Base-by-base conservation (phyloP, 2,888 invertebrate genomes). In the Caenorhabditis sp. region DNA sequence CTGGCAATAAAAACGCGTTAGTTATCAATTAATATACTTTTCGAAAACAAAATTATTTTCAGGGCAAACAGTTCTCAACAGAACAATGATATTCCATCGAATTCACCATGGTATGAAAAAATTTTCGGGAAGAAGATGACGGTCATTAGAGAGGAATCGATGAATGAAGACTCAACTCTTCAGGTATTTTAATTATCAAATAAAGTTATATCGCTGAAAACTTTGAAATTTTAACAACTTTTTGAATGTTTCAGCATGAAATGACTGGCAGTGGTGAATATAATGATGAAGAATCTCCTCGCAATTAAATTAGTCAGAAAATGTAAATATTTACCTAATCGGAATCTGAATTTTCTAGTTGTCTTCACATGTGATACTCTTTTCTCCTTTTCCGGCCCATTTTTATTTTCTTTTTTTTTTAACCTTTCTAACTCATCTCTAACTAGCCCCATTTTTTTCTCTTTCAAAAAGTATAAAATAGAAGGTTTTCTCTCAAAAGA, bases 41-140 rank as follows among this genome's bases (percentile, higher is more conserved):
- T 2, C 10, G 19, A 19, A 5, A 10, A 23, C 31, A 24, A 31
- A 43, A 21, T 23, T 23, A n/a, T n/a, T 6, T 31, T 31, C 10
- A 31, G 31, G 31, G 10, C 31, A 31, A 31, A 31, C 31, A 10
- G 5, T 6, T 4, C 31, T 31, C 31, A 31, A 31, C 31, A 31
- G 10, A 31, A 31, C 31, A 31, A 31, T 31, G 31, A n/a, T 49
- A 19, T 24, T 37, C n/a, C 59, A 21, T n/a, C 59, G 10, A 43
- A n/a, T 26, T 24, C 17, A 31, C 62, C 62, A 23, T 77, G 77
- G 77, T 72, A 64, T 27, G 64, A 72, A 50, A 65, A 70, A 55
- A 69, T 77, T 19, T 77, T 77, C 58, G 74, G 70, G 4, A 68
- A 68, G 57, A 66, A 63, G 63, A 72, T 72, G 69, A 66, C 62